Conservation (phyloP, 2,113 vertebrate genomes). For the Lagopus leucura region DNA sequence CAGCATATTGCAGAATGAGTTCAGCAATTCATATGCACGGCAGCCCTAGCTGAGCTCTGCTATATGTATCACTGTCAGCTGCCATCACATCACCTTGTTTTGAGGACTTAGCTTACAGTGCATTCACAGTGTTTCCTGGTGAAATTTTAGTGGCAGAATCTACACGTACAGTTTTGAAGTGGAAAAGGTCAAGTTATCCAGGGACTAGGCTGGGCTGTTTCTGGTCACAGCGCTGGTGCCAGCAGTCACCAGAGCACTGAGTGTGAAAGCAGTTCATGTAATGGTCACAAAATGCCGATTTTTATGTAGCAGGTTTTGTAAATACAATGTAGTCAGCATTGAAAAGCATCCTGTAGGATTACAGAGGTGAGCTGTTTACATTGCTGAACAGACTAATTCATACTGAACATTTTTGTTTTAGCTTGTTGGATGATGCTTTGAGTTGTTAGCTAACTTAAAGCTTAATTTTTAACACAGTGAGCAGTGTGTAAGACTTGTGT, state of each 20-base stretch:
- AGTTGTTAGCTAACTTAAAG: neutral
- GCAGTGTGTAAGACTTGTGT: neutral
- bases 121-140: neutral
- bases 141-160: neutral
- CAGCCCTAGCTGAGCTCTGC: rapidly evolving
- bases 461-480: neutral
- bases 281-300: neutral
- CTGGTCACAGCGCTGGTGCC: neutral
- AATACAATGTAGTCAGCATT: rapidly evolving
- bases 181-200: neutral
- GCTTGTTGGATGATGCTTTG: neutral
- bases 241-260: neutral
- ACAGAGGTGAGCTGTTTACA: neutral
- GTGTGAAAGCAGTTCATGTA: neutral
- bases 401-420: neutral
- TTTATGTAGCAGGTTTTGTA: neutral
- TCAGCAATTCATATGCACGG: rapidly evolving
- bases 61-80: rapidly evolving
- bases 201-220: neutral
- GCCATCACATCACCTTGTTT: neutral
- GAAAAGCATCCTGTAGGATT: neutral
- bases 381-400: neutral
- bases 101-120: neutral
- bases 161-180: neutral
- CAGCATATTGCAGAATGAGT: rapidly evolving